Evolutionary conservation across 2,888 invertebrate genomes (phyloP), one percentile per base, ranked within the genome.

Genomic region (Plemyria rubiginata): DNA sequence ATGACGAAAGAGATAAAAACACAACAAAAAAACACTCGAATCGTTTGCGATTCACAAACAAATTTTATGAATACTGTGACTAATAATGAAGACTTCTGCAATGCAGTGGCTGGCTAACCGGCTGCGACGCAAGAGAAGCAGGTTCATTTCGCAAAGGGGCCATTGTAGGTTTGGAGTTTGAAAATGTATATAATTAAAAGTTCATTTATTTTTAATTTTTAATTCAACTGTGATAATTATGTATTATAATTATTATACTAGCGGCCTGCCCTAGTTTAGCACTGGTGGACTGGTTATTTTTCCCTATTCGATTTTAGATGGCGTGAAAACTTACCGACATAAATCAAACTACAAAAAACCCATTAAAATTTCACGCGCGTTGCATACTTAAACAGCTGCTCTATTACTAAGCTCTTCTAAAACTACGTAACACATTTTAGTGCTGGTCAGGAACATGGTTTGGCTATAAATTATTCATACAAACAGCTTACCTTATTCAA

Each of bases 401-500:
- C 57, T 57, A 62, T 43, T 46, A 55, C 13, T 51, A 54, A 49
- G 49, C 45, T 60, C 13, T 55, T 60, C 13, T 55, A 29, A 53
- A 52, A 55, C 66, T 50, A 67, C 55, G 54, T 56, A 68, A 67
- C 58, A 40, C 32, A 46, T 60, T 58, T 54, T 52, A 64, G 49
- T 63, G 16, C 38, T 40, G 57, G 41, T 60, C 58, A 58, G 56
- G 62, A 56, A 67, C 70, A 60, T 62, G 67, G 49, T 70, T 61
- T 36, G 62, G 9, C 60, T 67, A 29, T 68, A 72, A 70, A 69
- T 71, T 66, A 69, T 63, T 68, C 65, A 66, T 68, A 66, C 48
- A 62, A 54, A 72, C 72, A 70, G 76, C 75, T 78, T 76, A 87
- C 88, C 81, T 84, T 77, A 67, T 77, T 82, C 54, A 83, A 56